Percentiles rank a stretch among this genome's conserved stretches.
Evolutionary conservation across 2,888 invertebrate species (phyloP).

Genomic region (Spodoptera littoralis): DNA sequence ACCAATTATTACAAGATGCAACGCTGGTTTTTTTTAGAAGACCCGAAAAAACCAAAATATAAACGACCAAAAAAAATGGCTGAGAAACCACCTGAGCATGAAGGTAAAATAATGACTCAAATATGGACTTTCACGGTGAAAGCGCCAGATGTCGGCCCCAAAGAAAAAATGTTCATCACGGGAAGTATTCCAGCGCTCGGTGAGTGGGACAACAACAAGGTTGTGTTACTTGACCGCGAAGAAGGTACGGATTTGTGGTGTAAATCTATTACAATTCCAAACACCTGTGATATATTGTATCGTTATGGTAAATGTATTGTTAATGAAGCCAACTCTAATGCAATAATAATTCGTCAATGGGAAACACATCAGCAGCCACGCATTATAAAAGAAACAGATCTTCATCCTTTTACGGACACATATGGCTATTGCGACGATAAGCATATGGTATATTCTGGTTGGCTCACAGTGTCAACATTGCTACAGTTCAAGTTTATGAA

Average conservation of each 20-base stretch:
- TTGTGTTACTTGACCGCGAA: conserved; percentile 87
- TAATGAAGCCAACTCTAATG: conserved; percentile 87
- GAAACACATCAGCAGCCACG: conserved; percentile 93
- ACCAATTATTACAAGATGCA: conserved; percentile 81
- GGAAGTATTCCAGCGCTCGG: conserved; percentile 92
- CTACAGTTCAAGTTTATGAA: conserved; percentile 95
- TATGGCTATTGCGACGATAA: conserved; percentile 91
- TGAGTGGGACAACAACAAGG: conserved; percentile 91
- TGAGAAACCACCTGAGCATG: conserved; percentile 59
- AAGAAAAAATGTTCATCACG: conserved; percentile 91
- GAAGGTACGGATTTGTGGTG: conserved; percentile 89
- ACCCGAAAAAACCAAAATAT: conserved; percentile 75
- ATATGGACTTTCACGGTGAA: conserved; percentile 83
- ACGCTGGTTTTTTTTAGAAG: conserved; percentile 90
- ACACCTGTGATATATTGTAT: conserved; percentile 91
- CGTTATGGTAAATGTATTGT: conserved; percentile 93
- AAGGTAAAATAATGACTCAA: conserved; percentile 68
- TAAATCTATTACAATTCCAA: conserved; percentile 90
- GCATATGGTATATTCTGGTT: conserved; percentile 92
- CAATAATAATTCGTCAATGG: conserved; percentile 92
- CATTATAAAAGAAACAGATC: conserved; percentile 82
- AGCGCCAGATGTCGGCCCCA: conserved; percentile 85
- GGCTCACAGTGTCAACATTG: conserved; percentile 95
- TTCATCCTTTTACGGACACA: conserved; percentile 86
- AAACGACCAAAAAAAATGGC: conserved; percentile 75